A percentile compares a stretch with the other conserved stretches of the same genome.
These are phyloP conservation scores for Poeciliopsis presidionis DNA, from an alignment of 2,797 vertebrate species.

Conservation along the genomic window DNA sequence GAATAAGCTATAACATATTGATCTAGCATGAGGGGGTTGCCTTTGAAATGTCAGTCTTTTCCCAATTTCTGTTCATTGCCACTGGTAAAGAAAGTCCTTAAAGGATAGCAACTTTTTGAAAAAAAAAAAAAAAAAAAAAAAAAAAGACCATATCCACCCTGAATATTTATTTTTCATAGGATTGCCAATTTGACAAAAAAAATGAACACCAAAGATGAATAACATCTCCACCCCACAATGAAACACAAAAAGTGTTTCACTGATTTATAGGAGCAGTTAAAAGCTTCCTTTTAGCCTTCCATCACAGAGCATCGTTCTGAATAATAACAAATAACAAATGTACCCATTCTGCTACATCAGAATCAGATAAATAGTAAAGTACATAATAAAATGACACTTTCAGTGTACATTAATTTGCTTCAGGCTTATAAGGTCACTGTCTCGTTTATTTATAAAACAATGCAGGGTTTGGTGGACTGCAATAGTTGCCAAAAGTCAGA, in stretches of 20 bases:
- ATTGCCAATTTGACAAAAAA: slow-evolving; percentile 34
- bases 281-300: slow-evolving; percentile 46
- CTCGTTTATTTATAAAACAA: neutral
- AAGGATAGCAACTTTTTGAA: slow-evolving; percentile 7
- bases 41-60: slow-evolving; percentile 25
- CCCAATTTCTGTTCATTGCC: slow-evolving; percentile 9
- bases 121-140: neutral
- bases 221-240: slow-evolving; percentile 42
- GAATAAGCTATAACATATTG: neutral
- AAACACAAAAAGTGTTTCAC: slow-evolving; percentile 57
- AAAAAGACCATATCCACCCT: slow-evolving; percentile 6
- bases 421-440: neutral
- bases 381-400: slow-evolving; percentile 42
- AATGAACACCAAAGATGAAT: slow-evolving; percentile 47
- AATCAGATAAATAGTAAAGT: slow-evolving; percentile 49
- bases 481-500: neutral
- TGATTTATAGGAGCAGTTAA: slow-evolving; percentile 61
- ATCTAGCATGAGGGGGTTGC: slow-evolving; percentile 9
- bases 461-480: neutral
- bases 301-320: slow-evolving; percentile 53
- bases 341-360: slow-evolving; percentile 28
- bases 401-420: slow-evolving; percentile 14
- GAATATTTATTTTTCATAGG: slow-evolving; percentile 21
- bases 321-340: slow-evolving; percentile 46
- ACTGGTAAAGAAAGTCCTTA: slow-evolving; percentile 32